Evolutionary conservation across 2,888 invertebrate genomes (phyloP), one percentile per base, ranked within the genome.

Genomic region (Caenorhabditis panamensis): DNA sequence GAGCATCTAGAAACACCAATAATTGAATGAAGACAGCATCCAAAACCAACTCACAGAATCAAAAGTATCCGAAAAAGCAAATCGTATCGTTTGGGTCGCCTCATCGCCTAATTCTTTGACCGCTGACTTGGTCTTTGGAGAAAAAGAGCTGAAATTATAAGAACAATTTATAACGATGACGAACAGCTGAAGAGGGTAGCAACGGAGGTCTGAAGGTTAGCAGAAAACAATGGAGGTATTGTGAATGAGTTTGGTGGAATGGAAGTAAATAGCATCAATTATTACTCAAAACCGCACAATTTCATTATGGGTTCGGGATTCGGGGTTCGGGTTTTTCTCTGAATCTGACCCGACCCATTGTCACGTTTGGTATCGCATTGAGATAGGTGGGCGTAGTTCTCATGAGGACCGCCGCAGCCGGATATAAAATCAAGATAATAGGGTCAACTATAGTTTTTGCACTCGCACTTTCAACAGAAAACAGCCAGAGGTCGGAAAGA

Each of bases 221-320:
- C 31, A 51, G n/a, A 73, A 63, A 62, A 69, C 58, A 77, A 67
- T 36, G 37, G 56, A 47, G n/a, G 20, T 53, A 61, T 54, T 22
- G 41, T 76, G 58, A 61, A 62, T 63, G 53, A 61, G 61, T 67
- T 56, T 78, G 62, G 44, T 61, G 56, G 66, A 61, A 71, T 67
- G 72, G 79, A 72, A 72, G 72, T 72, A 72, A 79, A 79, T 79
- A 79, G 36, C 66, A 78, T 79, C 72, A 79, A 79, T 79, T 79
- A 79, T 79, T 79, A 72, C 8, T 61, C 36, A 71, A 78, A 71
- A 66, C 51, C 36, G 20, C 54, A 56, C 67, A 67, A 68, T 67
- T 68, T 76, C 66, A 68, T 76, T 63, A 76, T 26, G 67, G 31
- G 61, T 31, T 41, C 37, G 49, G 61, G 49, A 44, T 58, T 28